Conservation (phyloP, 2,888 invertebrate genomes). For the Tetragonisca angustula region DNA sequence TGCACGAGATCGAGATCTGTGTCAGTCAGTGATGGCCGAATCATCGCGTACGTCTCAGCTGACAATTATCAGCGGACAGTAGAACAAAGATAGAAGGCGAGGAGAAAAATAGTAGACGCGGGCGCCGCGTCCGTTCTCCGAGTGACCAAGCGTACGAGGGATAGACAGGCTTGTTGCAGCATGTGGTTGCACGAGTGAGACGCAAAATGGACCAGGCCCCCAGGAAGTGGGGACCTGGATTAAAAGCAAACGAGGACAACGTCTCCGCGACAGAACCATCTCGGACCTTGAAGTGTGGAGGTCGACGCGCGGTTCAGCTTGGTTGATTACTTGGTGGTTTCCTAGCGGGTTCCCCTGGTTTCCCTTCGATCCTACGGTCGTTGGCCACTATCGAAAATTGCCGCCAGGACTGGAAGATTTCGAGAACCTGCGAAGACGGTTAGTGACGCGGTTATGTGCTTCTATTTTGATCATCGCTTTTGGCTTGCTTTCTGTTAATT, state of each 20-base stretch:
- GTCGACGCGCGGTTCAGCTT: slow-evolving; percentile 49
- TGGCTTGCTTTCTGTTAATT: background rate
- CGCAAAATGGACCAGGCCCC: slow-evolving; percentile 82
- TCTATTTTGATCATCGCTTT: background rate
- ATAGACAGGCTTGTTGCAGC: slow-evolving; percentile 30
- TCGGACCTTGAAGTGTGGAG: slow-evolving; percentile 82
- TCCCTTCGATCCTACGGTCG: slow-evolving; percentile 13
- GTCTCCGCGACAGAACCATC: slow-evolving; percentile 83
- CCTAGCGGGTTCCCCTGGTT: slow-evolving; percentile 30
- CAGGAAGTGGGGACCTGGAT: slow-evolving; percentile 83
- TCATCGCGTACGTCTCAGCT: slow-evolving; percentile 39
- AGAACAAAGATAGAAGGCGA: slow-evolving; percentile 40
- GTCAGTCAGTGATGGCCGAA: slow-evolving; percentile 26
- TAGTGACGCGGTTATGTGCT: slow-evolving; percentile 57
- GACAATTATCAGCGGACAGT: slow-evolving; percentile 50
- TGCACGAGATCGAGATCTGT: slow-evolving; percentile 18
- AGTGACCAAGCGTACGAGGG: slow-evolving; percentile 48
- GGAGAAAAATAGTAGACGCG: slow-evolving; percentile 19
- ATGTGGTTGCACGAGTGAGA: slow-evolving; percentile 71
- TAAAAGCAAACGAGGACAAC: slow-evolving; percentile 84
- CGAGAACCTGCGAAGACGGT: slow-evolving; percentile 55
- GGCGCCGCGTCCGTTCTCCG: slow-evolving; percentile 63
- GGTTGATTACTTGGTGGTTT: background rate
- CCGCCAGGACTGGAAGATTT: slow-evolving; percentile 27
- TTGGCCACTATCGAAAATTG: slow-evolving; percentile 62